Conservation (phyloP, 53 echinoderm and acorn worm genomes). For the Holothuria scabra region DNA sequence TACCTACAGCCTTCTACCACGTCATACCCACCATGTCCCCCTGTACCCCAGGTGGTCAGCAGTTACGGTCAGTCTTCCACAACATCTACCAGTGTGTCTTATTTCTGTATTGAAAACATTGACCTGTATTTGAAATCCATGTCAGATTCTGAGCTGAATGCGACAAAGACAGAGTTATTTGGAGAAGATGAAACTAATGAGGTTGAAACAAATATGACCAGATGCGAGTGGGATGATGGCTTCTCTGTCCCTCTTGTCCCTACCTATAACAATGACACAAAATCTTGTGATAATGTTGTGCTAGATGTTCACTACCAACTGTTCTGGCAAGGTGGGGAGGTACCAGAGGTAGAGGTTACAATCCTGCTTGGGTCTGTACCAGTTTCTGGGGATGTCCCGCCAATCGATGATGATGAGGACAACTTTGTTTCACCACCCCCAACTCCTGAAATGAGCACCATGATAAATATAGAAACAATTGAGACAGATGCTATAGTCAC, state of each 20-base stretch:
- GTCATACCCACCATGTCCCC: conserved; percentile 85
- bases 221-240: conserved; percentile 95
- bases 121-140: conserved; percentile 48
- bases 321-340: conserved; percentile 81
- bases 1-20: conserved; percentile 67
- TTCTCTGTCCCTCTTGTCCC: conserved; percentile 80
- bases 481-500: background rate
- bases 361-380: conserved; percentile 74
- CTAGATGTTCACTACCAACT: conserved; percentile 85
- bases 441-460: conserved; percentile 2
- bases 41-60: conserved; percentile 67
- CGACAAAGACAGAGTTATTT: conserved; percentile 52
- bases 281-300: conserved; percentile 72
- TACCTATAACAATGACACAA: conserved; percentile 61
- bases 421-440: conserved; percentile 70
- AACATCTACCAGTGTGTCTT: conserved; percentile 59
- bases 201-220: background rate
- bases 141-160: conserved; percentile 21
- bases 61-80: conserved; percentile 49
- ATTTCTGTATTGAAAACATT: conserved; percentile 77
- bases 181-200: conserved; percentile 3
- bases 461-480: background rate
- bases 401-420: conserved; percentile 17
- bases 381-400: conserved; percentile 4
- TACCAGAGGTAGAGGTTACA: conserved; percentile 54